Evolutionary conservation across 2,888 invertebrate species (phyloP), one percentile per base, ranked within the genome.

Genomic region (Campoplex capitator): DNA sequence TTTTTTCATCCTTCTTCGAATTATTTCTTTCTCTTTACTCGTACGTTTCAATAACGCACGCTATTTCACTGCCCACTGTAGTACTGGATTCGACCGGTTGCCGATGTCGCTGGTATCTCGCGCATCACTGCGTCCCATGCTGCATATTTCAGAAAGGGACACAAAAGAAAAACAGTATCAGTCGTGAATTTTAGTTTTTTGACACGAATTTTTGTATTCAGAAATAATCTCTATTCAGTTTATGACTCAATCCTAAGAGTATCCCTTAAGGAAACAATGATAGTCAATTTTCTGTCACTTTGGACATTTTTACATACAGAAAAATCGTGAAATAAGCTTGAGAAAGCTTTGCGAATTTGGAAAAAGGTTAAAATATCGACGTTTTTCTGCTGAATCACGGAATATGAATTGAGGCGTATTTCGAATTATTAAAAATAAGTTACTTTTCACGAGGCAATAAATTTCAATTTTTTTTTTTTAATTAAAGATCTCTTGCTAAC

Each of bases 41-140:
- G 75, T 78, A 65, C 51, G 73, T 45, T 23, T 73, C 48, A 28
- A 38, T 48, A 74, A 45, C 35, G 45, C 28, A 51, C 13, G 51
- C 75, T 48, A 38, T 73, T 90, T 94, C 95, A 95, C 92, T 95
- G 95, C 92, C 96, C 96, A 92, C 95, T 95, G 92, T 96, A 96
- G 94, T 95, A 96, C 92, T 95, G 95, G 87, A 96, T 95, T 93
- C 95, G 95, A 89, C 95, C 95, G 88, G 95, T 95, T 73, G 93
- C 92, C 76, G 94, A 95, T 76, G 93, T 93, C 80, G 91, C 91
- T 71, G 93, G 92, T 89, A 94, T 92, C 88, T 94, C 94, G 84
- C 92, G 91, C 92, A 96, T 94, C 92, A 97, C 95, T 92, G 97
- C 97, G 91, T 97, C 96, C 97, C 97, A 97, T 83, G 97, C 97